Percentiles rank a stretch among this genome's conserved stretches.
phyloP scores from a whole-genome alignment of 1,140 invertebrate species.

The Kradibia gibbosae region DNA sequence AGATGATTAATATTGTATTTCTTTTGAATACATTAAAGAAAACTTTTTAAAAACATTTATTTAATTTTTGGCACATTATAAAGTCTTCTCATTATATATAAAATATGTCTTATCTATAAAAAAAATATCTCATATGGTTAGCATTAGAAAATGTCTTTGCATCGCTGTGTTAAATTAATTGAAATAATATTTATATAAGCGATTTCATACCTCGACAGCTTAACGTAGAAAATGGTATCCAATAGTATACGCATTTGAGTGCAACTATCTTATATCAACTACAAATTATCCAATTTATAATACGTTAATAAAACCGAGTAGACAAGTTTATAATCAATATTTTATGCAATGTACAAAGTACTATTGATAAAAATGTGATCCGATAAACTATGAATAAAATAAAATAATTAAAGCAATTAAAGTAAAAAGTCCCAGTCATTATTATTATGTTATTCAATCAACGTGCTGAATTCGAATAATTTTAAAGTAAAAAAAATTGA shows the following conservation, averaged over 20 bases:
- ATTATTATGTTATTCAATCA: background rate
- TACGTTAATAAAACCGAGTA: background rate
- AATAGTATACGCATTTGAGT: background rate
- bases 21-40: background rate
- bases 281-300: constrained; percentile 9
- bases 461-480: background rate
- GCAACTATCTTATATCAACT: background rate
- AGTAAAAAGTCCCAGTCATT: background rate
- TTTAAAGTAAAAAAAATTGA: background rate
- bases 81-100: no score
- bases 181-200: background rate
- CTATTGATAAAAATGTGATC: background rate
- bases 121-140: background rate
- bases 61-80: background rate
- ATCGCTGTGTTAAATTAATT: background rate
- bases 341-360: background rate
- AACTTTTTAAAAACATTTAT: background rate
- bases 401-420: background rate
- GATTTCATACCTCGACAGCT: background rate
- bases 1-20: no score
- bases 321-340: background rate
- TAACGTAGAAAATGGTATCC: background rate
- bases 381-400: background rate
- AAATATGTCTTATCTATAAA: no score
- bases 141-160: background rate